Percentiles rank a stretch among this genome's conserved stretches.
phyloP scores from a whole-genome alignment of 1,140 invertebrate species.

The Phenacoccus solenopsis region DNA sequence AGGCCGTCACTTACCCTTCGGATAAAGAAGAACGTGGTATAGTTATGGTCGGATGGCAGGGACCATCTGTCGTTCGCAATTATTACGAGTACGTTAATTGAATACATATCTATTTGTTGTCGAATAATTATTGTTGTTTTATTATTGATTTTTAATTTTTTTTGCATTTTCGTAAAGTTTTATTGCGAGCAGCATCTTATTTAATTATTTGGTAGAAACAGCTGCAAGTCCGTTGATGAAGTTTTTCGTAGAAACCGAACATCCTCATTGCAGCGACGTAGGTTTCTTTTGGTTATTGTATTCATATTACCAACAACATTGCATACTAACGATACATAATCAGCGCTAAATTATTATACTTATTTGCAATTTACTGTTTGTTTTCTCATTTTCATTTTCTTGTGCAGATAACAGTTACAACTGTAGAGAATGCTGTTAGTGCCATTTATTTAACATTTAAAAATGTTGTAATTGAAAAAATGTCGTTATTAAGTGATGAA shows the following conservation, averaged over 20 bases:
- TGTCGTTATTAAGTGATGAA: conserved; percentile 39
- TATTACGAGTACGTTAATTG: conserved; percentile 35
- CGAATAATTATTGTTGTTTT: background rate
- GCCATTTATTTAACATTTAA: conserved; percentile 56
- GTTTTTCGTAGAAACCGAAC: conserved; percentile 69
- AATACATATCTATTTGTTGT: conserved; percentile 17
- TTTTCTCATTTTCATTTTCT: conserved; percentile 20
- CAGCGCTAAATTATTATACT: background rate
- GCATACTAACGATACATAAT: background rate
- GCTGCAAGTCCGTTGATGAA: conserved; percentile 69
- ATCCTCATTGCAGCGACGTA: conserved; percentile 68
- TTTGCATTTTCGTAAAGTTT: conserved; percentile 38
- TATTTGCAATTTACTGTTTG: conserved; percentile 20
- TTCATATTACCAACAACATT: conserved; percentile 8
- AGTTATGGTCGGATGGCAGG: conserved; percentile 66
- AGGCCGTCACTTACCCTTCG: conserved; percentile 53
- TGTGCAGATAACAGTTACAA: conserved; percentile 46
- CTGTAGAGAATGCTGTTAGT: conserved; percentile 57
- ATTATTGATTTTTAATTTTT: conserved; percentile 27
- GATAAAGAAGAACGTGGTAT: conserved; percentile 77
- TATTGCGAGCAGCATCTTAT: conserved; percentile 50
- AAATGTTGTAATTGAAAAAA: conserved; percentile 59
- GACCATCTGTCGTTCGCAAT: conserved; percentile 50
- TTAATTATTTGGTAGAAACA: conserved; percentile 74
- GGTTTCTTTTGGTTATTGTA: conserved; percentile 26